Base-by-base conservation (phyloP, 2,113 vertebrate genomes). In the Cercocebus atys region DNA sequence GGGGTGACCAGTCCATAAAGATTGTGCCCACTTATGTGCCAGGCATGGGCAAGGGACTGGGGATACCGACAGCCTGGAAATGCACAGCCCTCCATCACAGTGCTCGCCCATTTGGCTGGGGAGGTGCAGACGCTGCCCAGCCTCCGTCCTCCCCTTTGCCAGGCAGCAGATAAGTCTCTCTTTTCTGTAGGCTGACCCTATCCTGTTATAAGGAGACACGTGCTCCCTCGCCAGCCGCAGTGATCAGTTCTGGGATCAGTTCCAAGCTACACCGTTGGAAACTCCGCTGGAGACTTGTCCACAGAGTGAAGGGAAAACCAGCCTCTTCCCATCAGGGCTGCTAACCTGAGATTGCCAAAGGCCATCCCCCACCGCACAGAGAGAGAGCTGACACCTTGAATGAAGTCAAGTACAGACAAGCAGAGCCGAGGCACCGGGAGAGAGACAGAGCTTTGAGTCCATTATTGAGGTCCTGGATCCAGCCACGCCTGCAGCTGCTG, bases 121-220 rank as follows among this genome's bases (percentile, higher is more conserved):
- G 43, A 66, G 47, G 47, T 10, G 14, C 7, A 23, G 61, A 70
- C 6, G 5, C 47, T 13, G 47, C 32, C n/a, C 20, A 2, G 40
- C 18, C 30, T 59, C 45, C 17, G 5, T 47, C 32, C 59, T 38
- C 9, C 22, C 50, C 22, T 84, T 35, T 13, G 14, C 88, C 4
- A 2, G 35, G 32, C 73, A 40, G 23, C 61, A 72, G 8, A 20
- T 30, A 6, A 32, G 61, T 1, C 27, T 64, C 64, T 64, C 45
- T 80, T 66, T 23, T 7, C 75, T 45, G 0, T 0, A 12, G 68
- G 81, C 89, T 6, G 43, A 61, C 40, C 35, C n/a, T 23, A 4
- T 2, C 3, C 4, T 7, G 2, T 8, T 38, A 11, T 17, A 2
- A 35, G 70, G 78, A 5, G 50, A 30, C 0, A 0, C 11, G 0